Conservation (phyloP, 1,140 invertebrate genomes). For the Zaprionus taronus region DNA sequence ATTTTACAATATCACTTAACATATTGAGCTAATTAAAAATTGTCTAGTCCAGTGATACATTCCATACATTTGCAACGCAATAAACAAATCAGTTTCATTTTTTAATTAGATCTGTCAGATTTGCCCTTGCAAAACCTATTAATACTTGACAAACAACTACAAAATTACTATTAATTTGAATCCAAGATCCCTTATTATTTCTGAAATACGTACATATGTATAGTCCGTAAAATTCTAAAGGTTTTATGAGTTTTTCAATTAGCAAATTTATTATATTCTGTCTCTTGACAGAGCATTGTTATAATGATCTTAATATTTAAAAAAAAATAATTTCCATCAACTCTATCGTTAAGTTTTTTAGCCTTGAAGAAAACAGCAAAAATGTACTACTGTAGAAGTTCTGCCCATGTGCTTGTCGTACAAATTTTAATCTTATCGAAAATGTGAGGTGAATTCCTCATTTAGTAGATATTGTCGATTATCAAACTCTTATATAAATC, state of each 20-base stretch:
- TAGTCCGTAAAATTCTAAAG: too few relatives aligned
- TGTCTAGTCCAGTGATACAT: not conserved
- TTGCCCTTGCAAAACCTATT: not conserved
- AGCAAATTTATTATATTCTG: not conserved
- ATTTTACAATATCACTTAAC: not conserved
- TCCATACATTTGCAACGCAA: not conserved
- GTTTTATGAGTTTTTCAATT: too few relatives aligned
- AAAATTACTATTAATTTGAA: not conserved
- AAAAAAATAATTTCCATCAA: not conserved
- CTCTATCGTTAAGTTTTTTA: not conserved
- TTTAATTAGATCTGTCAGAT: not conserved
- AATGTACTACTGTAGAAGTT: slow-evolving; percentile 9
- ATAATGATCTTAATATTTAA: not conserved
- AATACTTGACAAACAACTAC: not conserved
- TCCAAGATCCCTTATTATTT: not conserved
- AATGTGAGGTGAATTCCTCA: slow-evolving; percentile 33
- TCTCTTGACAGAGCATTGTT: not conserved
- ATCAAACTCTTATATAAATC: slow-evolving; percentile 64
- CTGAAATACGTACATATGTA: not conserved
- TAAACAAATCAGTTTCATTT: not conserved
- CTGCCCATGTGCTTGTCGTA: slow-evolving; percentile 21
- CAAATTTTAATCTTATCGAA: slow-evolving; percentile 59
- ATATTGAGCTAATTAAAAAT: not conserved
- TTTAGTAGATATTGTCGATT: slow-evolving; percentile 52
- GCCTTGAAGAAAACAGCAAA: not conserved